Evolutionary conservation across 2,113 vertebrate genomes (phyloP).

Genomic region (Pitta sordida): DNA sequence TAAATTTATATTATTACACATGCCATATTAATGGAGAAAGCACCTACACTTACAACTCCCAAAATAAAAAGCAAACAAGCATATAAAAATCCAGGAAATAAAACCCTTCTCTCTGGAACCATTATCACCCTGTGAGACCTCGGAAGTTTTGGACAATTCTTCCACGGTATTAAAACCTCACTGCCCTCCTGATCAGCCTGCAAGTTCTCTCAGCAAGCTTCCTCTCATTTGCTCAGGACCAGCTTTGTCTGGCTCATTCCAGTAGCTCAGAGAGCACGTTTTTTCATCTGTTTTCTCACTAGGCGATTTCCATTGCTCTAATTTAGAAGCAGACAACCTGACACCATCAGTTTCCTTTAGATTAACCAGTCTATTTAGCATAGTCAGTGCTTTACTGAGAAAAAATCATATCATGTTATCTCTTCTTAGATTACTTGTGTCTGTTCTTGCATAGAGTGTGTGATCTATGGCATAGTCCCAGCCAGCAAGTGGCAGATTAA

Average conservation of each 20-base stretch:
- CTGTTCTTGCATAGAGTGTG: not conserved
- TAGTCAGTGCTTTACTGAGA: not conserved
- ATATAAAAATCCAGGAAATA: not conserved
- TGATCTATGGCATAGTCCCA: conserved; percentile 2
- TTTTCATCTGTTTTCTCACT: not conserved
- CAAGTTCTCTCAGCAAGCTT: not conserved
- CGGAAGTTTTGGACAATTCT: not conserved
- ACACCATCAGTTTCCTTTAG: not conserved
- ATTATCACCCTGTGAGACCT: fast-evolving
- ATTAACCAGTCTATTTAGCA: not conserved
- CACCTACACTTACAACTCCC: not conserved
- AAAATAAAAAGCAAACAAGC: not conserved
- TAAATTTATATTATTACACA: not conserved
- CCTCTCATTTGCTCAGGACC: not conserved
- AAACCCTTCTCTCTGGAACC: not conserved
- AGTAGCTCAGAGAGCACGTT: not conserved
- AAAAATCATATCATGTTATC: not conserved
- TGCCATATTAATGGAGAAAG: not conserved
- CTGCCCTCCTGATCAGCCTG: not conserved
- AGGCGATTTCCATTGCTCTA: not conserved
- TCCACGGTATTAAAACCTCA: not conserved
- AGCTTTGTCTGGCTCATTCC: not conserved
- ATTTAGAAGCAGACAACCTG: not conserved
- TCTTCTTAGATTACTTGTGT: not conserved
- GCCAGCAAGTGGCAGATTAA: conserved; percentile 38